Conservation (phyloP, 2,113 vertebrate genomes). For the human region GRCh38 chr11:15157501-15158000, state of each 20-base stretch:
- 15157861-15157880: background rate
- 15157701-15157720: slow-evolving; percentile 53
- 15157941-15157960: background rate
- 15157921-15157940: background rate
- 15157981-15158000: background rate
- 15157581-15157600: slow-evolving; percentile 77
- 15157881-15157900: background rate
- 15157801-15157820: background rate
- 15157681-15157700: slow-evolving; percentile 76
- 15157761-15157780: background rate
- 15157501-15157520: no score
- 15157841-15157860: background rate
- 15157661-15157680: slow-evolving; percentile 64
- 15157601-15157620: slow-evolving; percentile 69
- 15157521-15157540: background rate
- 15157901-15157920: background rate
- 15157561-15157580: slow-evolving; percentile 40
- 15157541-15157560: background rate
- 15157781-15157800: fast-evolving
- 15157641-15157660: slow-evolving; percentile 77
- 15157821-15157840: background rate
- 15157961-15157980: background rate
- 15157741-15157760: slow-evolving; percentile 56
- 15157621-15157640: slow-evolving; percentile 69
- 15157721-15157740: slow-evolving; percentile 77